phyloP scores from a whole-genome alignment of 1,140 invertebrate species.

The Halyomorpha halys region DNA sequence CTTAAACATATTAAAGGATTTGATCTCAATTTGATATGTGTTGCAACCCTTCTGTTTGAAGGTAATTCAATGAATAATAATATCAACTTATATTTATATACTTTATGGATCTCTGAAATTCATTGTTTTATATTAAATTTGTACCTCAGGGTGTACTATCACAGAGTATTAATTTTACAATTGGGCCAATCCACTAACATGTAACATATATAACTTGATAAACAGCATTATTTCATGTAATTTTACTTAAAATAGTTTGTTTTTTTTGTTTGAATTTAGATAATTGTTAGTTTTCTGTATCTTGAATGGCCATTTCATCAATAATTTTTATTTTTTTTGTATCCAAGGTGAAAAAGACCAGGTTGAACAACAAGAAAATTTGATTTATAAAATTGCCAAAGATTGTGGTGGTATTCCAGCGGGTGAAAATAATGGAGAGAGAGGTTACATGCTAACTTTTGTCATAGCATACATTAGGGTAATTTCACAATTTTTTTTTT shows the following conservation, averaged over 20 bases:
- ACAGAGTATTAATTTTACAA: too few relatives aligned
- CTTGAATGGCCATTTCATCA: background rate
- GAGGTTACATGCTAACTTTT: constrained; percentile 93
- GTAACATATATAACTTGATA: too few relatives aligned
- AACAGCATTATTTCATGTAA: too few relatives aligned
- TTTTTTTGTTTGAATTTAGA: background rate
- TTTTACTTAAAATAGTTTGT: background rate
- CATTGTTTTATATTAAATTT: too few relatives aligned
- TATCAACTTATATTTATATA: background rate
- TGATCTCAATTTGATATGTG: constrained; percentile 68
- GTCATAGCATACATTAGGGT: constrained; percentile 96
- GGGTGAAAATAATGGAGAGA: constrained; percentile 84
- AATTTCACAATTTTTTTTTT: constrained; percentile 34
- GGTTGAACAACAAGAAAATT: constrained; percentile 64
- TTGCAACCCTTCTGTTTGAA: constrained; percentile 90
- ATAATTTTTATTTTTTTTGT: constrained; percentile 14
- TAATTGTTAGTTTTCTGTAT: background rate
- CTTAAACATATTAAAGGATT: constrained; percentile 86
- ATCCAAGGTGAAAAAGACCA: constrained; percentile 50
- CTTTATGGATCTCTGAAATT: too few relatives aligned
- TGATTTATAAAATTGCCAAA: constrained; percentile 72
- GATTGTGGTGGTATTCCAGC: constrained; percentile 67
- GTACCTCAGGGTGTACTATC: too few relatives aligned
- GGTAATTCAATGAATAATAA: constrained; percentile 37
- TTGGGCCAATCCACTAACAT: too few relatives aligned